These are phyloP conservation scores for Paramormyrops hopkinsi DNA, from an alignment of 2,797 vertebrate species.

Conservation along the genomic window DNA sequence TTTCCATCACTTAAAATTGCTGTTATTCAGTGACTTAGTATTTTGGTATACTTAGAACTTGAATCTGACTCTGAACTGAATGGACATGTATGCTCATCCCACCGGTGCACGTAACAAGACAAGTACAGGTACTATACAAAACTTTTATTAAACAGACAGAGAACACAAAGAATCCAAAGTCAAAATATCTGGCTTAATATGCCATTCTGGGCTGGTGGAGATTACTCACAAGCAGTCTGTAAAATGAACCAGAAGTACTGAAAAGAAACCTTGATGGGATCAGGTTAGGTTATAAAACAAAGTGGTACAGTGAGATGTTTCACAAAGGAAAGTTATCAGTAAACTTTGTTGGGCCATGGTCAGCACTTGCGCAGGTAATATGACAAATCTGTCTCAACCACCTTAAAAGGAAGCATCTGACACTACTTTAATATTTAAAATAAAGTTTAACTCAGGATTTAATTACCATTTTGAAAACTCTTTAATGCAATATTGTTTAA, in stretches of 20 bases:
- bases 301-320: background rate
- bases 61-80: background rate
- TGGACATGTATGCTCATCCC: background rate
- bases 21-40: background rate
- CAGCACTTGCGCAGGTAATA: background rate
- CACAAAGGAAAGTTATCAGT: background rate
- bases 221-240: background rate
- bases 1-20: background rate
- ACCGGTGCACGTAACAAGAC: background rate
- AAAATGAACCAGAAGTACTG: background rate
- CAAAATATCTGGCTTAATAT: background rate
- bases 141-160: background rate
- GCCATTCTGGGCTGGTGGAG: background rate
- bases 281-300: background rate
- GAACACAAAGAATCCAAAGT: background rate
- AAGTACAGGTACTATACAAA: background rate
- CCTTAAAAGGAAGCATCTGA: background rate
- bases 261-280: background rate
- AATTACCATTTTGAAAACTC: background rate
- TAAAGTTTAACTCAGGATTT: background rate
- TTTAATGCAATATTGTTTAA: background rate
- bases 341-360: background rate
- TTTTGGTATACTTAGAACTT: background rate
- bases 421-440: background rate
- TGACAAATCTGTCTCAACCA: background rate